Percentiles rank a stretch among this genome's conserved stretches.
These are phyloP conservation scores for Choristoneura fumiferana DNA, from an alignment of 1,140 invertebrate genomes.

Conservation along the genomic window DNA sequence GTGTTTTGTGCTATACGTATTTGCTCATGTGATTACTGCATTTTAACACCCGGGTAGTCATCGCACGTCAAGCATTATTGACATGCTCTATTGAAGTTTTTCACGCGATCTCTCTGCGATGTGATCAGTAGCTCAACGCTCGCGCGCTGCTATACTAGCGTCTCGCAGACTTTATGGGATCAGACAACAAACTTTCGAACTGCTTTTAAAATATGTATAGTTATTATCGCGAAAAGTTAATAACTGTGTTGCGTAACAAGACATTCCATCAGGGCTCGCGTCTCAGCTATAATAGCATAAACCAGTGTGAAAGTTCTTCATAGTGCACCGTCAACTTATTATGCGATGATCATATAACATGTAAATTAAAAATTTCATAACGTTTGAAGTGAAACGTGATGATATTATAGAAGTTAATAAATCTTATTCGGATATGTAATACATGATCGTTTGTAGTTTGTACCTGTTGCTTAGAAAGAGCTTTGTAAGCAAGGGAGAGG, in stretches of 20 bases:
- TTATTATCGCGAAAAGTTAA: not conserved
- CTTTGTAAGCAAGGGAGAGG: slow-evolving; percentile 21
- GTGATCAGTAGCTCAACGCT: slow-evolving; percentile 66
- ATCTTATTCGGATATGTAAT: slow-evolving; percentile 17
- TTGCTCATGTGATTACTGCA: not conserved
- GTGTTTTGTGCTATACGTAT: not conserved
- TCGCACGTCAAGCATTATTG: slow-evolving; percentile 25
- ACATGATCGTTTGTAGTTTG: not conserved
- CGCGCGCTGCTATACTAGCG: slow-evolving; percentile 46
- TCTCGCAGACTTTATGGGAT: slow-evolving; percentile 21
- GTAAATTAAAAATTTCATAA: slow-evolving; percentile 38
- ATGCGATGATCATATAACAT: slow-evolving; percentile 29
- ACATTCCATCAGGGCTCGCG: slow-evolving; percentile 1
- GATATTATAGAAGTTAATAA: slow-evolving; percentile 30
- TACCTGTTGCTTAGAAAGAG: slow-evolving; percentile 24
- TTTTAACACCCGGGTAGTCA: not conserved
- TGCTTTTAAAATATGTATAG: not conserved
- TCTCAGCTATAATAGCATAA: not conserved
- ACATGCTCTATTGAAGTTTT: slow-evolving; percentile 63
- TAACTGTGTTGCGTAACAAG: not conserved
- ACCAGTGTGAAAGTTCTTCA: slow-evolving; percentile 33
- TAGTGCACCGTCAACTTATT: slow-evolving; percentile 21
- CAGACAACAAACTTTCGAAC: not conserved
- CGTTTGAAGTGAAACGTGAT: slow-evolving; percentile 31
- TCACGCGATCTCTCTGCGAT: slow-evolving; percentile 72